Percentiles rank a stretch among this genome's conserved stretches.
Conservation (phyloP, 2,797 vertebrate genomes). For the Aythya fuligula region DNA sequence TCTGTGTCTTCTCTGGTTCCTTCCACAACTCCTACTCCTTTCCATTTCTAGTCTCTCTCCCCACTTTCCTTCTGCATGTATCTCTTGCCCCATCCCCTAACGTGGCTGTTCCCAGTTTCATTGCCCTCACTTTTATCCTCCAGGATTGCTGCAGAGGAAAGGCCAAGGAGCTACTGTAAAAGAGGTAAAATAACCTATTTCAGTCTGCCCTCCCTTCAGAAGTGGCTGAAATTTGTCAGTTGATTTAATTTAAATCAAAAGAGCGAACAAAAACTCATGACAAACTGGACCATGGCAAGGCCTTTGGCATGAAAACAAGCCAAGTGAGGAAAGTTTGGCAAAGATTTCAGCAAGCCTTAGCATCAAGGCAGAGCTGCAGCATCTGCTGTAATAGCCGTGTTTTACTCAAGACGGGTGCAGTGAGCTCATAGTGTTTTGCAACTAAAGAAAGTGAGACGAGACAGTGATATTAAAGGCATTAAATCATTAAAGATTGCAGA, state of each 20-base stretch:
- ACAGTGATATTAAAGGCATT: conserved; percentile 49
- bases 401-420: not conserved
- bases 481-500: conserved; percentile 51
- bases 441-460: conserved; percentile 61
- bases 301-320: not conserved
- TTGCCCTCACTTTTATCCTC: not conserved
- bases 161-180: not conserved
- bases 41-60: not conserved
- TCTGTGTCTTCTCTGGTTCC: not conserved
- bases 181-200: not conserved
- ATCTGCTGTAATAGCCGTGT: not conserved
- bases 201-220: not conserved
- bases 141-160: not conserved
- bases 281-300: not conserved
- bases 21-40: not conserved
- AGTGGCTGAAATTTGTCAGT: not conserved
- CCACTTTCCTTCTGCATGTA: fast-evolving
- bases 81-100: not conserved
- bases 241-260: not conserved
- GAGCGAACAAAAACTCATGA: not conserved
- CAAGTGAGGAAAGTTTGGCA: not conserved
- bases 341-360: not conserved
- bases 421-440: conserved; percentile 58
- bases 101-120: not conserved
- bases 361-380: not conserved